Evolutionary conservation across 2,888 invertebrate species (phyloP), one percentile per base, ranked within the genome.

Genomic region (Lasioglossum figueresi): DNA sequence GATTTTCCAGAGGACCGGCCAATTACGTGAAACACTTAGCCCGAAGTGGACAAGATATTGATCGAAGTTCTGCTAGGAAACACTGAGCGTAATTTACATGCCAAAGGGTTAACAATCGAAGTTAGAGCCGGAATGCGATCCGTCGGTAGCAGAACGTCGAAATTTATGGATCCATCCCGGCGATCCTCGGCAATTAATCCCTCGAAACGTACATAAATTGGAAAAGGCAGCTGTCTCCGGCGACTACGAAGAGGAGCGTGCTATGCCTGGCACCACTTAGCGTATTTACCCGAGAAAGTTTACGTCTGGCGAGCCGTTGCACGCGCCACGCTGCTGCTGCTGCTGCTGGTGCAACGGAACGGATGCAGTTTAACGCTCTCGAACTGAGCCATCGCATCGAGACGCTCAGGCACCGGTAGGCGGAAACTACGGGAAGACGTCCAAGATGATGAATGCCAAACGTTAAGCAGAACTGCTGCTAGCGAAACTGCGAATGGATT

Each of bases 391-490:
- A 84, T 84, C 88, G 85, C 83, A 83, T 84, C 88, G 85, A 83
- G 82, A 80, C 79, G 76, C 12, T 27, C 59, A 37, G 81, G 68
- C 68, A 45, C 74, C 66, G 59, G 48, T 79, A 70, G 52, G 16
- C 68, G 70, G 80, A 80, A 82, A 80, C 82, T 85, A 43, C 70
- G 63, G 80, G 75, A 85, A 88, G 82, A 84, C 86, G 88, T 89
- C 84, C 70, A 76, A 85, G 82, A 91, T 91, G 88, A 91, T 89
- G 85, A 85, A 92, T 87, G 89, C 71, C 88, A 87, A 89, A 85
- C 83, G 83, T 85, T 83, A 86, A 86, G 75, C 80, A 79, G 85
- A 88, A 82, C 87, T 86, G 66, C 14, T 72, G n/a, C 66, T 37
- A 19, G 59, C 83, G 75, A 73, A 76, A 79, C 76, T 68, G 85